Base-by-base conservation (phyloP, 2,113 vertebrate genomes). In the Hippocampus mohnikei region DNA sequence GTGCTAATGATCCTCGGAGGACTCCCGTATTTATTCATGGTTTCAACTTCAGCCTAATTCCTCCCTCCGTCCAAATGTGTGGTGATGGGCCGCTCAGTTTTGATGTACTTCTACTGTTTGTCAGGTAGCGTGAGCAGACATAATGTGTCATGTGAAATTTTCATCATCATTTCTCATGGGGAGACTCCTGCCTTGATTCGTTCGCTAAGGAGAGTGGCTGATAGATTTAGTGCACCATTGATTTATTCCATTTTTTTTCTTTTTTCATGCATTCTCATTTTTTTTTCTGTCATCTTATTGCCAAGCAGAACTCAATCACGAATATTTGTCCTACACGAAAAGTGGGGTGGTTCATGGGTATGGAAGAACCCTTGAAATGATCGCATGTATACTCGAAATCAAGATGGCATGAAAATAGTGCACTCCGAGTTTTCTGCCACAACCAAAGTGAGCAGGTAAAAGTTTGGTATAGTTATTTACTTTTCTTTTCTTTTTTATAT, bases 1-100 rank as follows among this genome's bases (percentile, higher is more conserved):
- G 85, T 86, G 82, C 82, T 84, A 85, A 87, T 86, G 76, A 87
- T 86, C 71, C 85, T 84, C 84, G n/a, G 21, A 81, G 88, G 88
- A 85, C 80, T 52, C 58, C 3, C 12, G 83, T 77, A 85, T 89
- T 86, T 88, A 88, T 90, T 86, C 84, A 88, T 87, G 76, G 68
- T 67, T 86, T 85, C 85, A 33, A 69, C 64, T 77, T 79, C 61
- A 80, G 72, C 65, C 73, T 82, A 81, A 87, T 84, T 80, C 71
- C 13, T 29, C 41, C 73, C 67, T 79, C 74, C 70, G 80, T 78
- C 65, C 69, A 72, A 83, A 81, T 69, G 74, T 65, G 69, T 41
- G 1, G 27, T 74, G 82, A 83, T 76, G 75, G 81, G 72, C 62
- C 69, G 48, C 62, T 78, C 74, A 67, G 27, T 81, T 71, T 80